Evolutionary conservation across 2,888 invertebrate species (phyloP), one percentile per base, ranked within the genome.

Genomic region (Apotomis turbidana): DNA sequence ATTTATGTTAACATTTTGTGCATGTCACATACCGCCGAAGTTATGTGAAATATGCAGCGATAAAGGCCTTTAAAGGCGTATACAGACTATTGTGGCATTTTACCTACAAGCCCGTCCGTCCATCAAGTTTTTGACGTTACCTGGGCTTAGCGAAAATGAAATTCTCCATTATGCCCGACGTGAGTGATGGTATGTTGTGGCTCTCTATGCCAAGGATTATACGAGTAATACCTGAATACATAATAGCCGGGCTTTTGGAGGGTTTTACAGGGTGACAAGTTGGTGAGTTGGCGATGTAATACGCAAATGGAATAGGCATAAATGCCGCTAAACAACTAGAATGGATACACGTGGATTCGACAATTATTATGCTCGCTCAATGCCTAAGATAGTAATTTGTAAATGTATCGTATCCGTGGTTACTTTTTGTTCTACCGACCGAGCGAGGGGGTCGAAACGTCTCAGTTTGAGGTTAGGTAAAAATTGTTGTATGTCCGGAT

Each of bases 121-220:
- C 72, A 63, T 72, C 72, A 72, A 68, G 52, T 44, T 55, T 67
- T 46, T 72, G 71, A 72, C 71, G 71, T 58, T 72, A 68, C 72
- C 68, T 68, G 71, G 68, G 72, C 68, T 72, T 72, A 72, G 68
- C 46, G 62, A 72, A 72, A 68, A 72, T 68, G 58, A 72, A 72
- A 68, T 72, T 72, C 72, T 68, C 72, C 58, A 72, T 72, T 72
- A 72, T 72, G 36, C 72, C 58, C 36, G 12, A 27, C 57, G 27
- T 72, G 71, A 72, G 62, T 72, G 62, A 72, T 72, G 63, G 69
- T 57, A 67, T 57, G 59, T 70, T 51, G 61, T 51, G 51, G 57
- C 61, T 55, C 67, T 71, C 71, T 61, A 55, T 49, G 54, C 27
- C 5, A 61, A 51, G 71, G 71, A 67, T 71, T 71, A 71, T 68